Conservation (phyloP, 2,797 vertebrate species). For the Vireo griseus region DNA sequence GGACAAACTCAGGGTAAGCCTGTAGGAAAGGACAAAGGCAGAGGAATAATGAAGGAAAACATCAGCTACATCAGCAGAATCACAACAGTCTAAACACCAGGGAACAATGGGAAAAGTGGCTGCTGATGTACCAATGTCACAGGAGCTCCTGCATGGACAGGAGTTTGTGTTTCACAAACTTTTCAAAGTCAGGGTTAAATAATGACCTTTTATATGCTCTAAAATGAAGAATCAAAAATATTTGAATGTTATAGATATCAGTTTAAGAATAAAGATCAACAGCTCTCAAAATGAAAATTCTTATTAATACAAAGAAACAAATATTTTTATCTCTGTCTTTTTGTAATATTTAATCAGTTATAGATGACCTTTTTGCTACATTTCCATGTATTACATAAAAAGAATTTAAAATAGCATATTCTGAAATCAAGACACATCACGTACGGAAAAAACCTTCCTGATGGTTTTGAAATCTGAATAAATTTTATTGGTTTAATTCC, state of each 20-base stretch:
- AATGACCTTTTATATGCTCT: neutral
- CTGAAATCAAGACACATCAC: neutral
- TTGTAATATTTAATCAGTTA: neutral
- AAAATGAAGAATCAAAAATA: neutral
- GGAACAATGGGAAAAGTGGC: neutral
- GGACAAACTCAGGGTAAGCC: slow-evolving; percentile 74
- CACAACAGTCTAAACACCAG: neutral
- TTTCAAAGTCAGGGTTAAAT: neutral
- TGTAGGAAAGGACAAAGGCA: slow-evolving; percentile 64
- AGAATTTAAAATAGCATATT: neutral
- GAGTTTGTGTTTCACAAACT: neutral
- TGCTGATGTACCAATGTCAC: neutral
- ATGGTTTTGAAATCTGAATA: neutral
- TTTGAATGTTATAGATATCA: neutral
- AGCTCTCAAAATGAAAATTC: neutral
- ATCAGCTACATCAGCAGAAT: slow-evolving; percentile 14
- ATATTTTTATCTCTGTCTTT: neutral
- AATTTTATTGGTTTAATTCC: neutral
- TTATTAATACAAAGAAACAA: neutral
- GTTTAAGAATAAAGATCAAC: neutral
- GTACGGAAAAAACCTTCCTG: neutral
- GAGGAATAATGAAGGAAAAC: slow-evolving; percentile 29
- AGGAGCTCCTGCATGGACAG: neutral
- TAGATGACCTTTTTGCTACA: neutral
- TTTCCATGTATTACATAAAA: neutral